Percentiles rank a stretch among this genome's conserved stretches.
Evolutionary conservation across 2,797 vertebrate species (phyloP).

Genomic region (Eurystomus glaucurus): DNA sequence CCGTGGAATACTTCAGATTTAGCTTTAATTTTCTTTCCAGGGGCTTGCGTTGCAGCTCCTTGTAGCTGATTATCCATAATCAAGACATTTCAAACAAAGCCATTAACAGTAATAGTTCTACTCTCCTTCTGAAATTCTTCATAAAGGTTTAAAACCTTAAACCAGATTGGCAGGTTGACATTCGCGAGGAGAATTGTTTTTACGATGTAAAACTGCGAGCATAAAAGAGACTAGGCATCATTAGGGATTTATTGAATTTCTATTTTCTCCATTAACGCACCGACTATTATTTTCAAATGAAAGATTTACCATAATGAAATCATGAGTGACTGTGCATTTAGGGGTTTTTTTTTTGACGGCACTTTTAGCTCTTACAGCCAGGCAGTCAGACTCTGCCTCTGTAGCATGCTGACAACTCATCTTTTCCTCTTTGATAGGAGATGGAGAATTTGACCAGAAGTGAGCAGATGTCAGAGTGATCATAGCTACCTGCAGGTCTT

Average conservation of each 20-base stretch:
- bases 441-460: not conserved
- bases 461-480: not conserved
- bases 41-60: not conserved
- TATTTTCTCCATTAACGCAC: conserved; percentile 41
- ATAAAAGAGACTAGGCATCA: not conserved
- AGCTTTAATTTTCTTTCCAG: not conserved
- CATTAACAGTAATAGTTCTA: conserved; percentile 31
- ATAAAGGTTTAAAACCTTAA: conserved; percentile 1
- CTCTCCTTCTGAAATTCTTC: conserved; percentile 7
- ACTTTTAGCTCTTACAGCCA: not conserved
- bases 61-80: not conserved
- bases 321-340: conserved; percentile 4
- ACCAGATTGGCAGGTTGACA: conserved; percentile 34
- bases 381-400: not conserved
- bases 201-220: not conserved
- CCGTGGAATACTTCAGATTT: not conserved
- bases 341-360: not conserved
- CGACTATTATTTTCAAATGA: conserved; percentile 29
- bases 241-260: conserved; percentile 37
- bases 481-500: not conserved
- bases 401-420: not conserved
- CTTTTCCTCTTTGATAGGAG: not conserved
- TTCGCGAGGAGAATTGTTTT: conserved; percentile 13
- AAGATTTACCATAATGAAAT: conserved; percentile 31
- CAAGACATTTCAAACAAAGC: conserved; percentile 36